Evolutionary conservation across 2,888 invertebrate species (phyloP).

Genomic region (Sturmia bella): DNA sequence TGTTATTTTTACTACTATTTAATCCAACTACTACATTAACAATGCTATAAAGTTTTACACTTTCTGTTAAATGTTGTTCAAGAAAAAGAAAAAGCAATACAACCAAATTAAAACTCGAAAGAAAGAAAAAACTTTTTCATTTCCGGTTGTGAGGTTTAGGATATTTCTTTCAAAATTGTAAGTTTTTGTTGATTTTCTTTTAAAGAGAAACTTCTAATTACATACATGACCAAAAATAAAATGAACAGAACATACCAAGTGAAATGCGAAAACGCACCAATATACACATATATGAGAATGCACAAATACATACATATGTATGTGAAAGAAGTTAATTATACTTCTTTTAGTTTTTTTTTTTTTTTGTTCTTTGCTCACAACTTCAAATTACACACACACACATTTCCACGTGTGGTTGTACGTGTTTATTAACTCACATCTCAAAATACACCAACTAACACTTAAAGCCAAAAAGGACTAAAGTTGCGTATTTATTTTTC

Average conservation of each 20-base stretch:
- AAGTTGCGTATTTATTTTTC: conserved; percentile 42
- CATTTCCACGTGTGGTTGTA: not conserved
- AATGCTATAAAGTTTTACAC: conserved; percentile 7
- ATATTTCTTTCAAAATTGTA: conserved; percentile 4
- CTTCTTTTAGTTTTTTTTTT: too few relatives aligned
- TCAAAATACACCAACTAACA: conserved; percentile 9
- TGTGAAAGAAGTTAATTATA: conserved; percentile 66
- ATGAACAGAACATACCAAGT: not conserved
- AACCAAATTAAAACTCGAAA: conserved; percentile 6
- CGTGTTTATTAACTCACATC: too few relatives aligned
- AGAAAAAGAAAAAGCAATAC: conserved; percentile 5
- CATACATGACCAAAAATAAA: conserved; percentile 76
- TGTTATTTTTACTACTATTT: conserved; percentile 18
- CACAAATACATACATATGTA: not conserved
- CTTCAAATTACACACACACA: conserved; percentile 28
- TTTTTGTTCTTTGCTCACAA: conserved; percentile 15
- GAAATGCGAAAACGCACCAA: conserved; percentile 28
- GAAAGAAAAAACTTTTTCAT: conserved; percentile 59
- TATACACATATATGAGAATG: conserved; percentile 3
- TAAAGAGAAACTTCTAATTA: conserved; percentile 78
- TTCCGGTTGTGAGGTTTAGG: conserved; percentile 51
- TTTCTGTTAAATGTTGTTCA: conserved; percentile 17
- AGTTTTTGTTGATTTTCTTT: conserved; percentile 68
- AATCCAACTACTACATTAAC: conserved; percentile 27
- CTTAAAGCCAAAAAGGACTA: conserved; percentile 51